Evolutionary conservation across 1,140 invertebrate genomes (phyloP).

Genomic region (Drosophila sproati): DNA sequence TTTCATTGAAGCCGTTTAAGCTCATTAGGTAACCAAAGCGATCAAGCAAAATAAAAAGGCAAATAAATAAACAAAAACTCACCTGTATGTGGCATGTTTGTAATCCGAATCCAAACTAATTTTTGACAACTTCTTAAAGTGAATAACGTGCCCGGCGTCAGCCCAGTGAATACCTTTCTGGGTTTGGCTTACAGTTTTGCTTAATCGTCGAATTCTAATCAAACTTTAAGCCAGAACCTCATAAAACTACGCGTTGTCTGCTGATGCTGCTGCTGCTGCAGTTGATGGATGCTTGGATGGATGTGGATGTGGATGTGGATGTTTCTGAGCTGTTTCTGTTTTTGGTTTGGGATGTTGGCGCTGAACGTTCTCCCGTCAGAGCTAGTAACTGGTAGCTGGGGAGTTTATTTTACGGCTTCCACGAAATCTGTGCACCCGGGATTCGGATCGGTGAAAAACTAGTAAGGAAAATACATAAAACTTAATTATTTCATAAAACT

Average conservation of each 20-base stretch:
- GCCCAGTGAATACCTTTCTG: constrained; percentile 59
- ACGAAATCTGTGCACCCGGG: constrained; percentile 59
- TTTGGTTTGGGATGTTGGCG: constrained; percentile 19
- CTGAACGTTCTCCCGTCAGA: constrained; percentile 35
- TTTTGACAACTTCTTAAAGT: constrained; percentile 60
- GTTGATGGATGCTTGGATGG: constrained; percentile 34
- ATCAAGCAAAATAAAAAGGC: background rate
- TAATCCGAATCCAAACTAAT: constrained; percentile 31
- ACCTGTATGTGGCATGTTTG: constrained; percentile 76
- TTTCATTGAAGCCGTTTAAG: constrained; percentile 51
- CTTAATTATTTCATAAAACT: constrained; percentile 83
- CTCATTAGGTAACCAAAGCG: constrained; percentile 58
- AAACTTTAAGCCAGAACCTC: constrained; percentile 70
- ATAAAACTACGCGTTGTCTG: constrained; percentile 62
- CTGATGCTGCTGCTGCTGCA: constrained; percentile 38
- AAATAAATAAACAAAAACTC: constrained; percentile 30
- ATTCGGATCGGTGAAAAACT: constrained; percentile 65
- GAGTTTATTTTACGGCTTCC: constrained; percentile 70
- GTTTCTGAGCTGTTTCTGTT: constrained; percentile 2
- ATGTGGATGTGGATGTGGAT: too few relatives aligned
- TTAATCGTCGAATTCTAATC: constrained; percentile 78
- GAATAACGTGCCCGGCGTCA: constrained; percentile 48
- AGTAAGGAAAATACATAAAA: constrained; percentile 83
- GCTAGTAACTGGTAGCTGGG: constrained; percentile 36
- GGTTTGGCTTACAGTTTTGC: constrained; percentile 33